Evolutionary conservation across 1,140 invertebrate species (phyloP), one percentile per base, ranked within the genome.

Genomic region (Brachionus koreanus): DNA sequence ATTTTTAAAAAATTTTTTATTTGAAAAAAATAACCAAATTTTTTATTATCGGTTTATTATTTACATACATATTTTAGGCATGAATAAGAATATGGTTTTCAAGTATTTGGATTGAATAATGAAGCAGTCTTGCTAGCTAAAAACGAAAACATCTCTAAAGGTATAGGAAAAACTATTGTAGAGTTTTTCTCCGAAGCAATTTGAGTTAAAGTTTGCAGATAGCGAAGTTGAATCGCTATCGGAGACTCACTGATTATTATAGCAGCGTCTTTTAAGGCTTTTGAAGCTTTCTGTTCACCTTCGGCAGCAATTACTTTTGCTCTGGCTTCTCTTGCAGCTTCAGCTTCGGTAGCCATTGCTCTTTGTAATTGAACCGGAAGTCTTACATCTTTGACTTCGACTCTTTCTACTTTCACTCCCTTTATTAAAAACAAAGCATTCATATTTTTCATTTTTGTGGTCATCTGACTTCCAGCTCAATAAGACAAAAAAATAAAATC

Each of bases 141-240:
- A 65, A 65, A 61, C 16, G 76, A 79, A 25, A 97, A 86, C 85
- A 97, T 91, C 86, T 97, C 95, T 86, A 97, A 94, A 35, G 95
- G 95, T 84, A 98, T 90, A 25, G 96, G 96, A 89, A 98, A 98
- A 82, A 98, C 94, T 85, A 98, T 98, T 7, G 96, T 98, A 3
- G 96, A 97, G 88, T 97, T 98, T 90, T 98, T 98, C 90, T 98
- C 96, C 1, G 95, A 94, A 61, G 95, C 95, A 87, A 98, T 97
- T 12, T 94, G 93, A 88, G 94, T 97, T 76, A 98, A 89, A 5
- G 95, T 96, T 90, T 97, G 92, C 25, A 92, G 85, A 85, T 92
- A 91, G 13, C 91, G 87, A 1, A 95, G 91, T 89, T 96, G 95
- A 52, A 96, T 88, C 2, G 95, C 94, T 9, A 93, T 93, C n/a